Percentiles rank a stretch among this genome's conserved stretches.
These are phyloP conservation scores for Sesamia nonagrioides DNA, from an alignment of 1,140 invertebrate genomes.

Conservation along the genomic window DNA sequence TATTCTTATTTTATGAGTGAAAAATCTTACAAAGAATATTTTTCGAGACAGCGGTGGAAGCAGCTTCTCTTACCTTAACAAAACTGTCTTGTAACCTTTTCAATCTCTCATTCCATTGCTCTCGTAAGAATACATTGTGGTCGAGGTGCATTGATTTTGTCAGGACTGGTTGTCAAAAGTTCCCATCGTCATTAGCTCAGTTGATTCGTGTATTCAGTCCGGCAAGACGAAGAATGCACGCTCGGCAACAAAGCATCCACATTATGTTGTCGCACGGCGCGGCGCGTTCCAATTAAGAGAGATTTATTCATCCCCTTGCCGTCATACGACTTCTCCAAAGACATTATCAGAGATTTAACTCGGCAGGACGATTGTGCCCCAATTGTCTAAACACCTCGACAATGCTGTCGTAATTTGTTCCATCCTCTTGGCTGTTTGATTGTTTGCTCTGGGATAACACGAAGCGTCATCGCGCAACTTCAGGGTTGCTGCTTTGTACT, in stretches of 20 bases:
- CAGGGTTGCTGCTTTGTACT: constrained; percentile 67
- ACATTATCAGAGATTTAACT: constrained; percentile 83
- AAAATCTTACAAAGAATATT: constrained; percentile 57
- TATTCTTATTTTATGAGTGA: constrained; percentile 66
- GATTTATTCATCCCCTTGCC: constrained; percentile 79
- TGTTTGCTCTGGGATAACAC: constrained; percentile 75
- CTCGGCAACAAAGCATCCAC: constrained; percentile 70
- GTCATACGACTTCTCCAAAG: constrained; percentile 73
- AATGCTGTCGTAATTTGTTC: constrained; percentile 81
- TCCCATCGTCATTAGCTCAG: constrained; percentile 70
- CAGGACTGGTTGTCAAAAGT: constrained; percentile 62
- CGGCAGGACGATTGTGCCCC: constrained; percentile 79
- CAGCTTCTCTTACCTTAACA: constrained; percentile 20
- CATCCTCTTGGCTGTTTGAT: constrained; percentile 73
- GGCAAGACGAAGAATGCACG: constrained; percentile 67
- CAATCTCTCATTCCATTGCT: constrained; percentile 42
- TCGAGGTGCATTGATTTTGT: constrained; percentile 51
- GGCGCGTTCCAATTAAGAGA: constrained; percentile 80
- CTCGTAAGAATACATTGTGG: constrained; percentile 35
- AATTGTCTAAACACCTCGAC: constrained; percentile 83
- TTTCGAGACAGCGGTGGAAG: constrained; percentile 38
- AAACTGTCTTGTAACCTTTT: constrained; percentile 43
- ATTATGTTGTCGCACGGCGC: constrained; percentile 78
- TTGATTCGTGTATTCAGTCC: constrained; percentile 71
- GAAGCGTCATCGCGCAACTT: constrained; percentile 65